phyloP scores from a whole-genome alignment of 2,797 vertebrate species.

The Rhynchonycteris naso region DNA sequence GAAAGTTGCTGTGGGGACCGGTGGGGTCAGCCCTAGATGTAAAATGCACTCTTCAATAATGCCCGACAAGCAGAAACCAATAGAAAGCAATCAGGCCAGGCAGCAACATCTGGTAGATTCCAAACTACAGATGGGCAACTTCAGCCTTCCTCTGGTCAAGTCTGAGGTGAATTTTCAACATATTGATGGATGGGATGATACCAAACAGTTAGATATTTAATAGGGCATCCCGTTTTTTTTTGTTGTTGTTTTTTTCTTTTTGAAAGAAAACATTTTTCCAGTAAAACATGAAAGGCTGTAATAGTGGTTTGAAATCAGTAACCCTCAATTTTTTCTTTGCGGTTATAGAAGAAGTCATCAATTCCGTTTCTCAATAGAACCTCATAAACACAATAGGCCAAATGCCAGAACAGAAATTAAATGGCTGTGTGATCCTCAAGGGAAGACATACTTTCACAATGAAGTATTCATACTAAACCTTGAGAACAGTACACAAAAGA shows the following conservation, averaged over 20 bases:
- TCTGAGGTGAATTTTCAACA: slow-evolving; percentile 21
- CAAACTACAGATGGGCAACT: background rate
- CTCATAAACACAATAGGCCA: slow-evolving; percentile 80
- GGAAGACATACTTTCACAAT: slow-evolving; percentile 80
- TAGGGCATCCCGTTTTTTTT: background rate
- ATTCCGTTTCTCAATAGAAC: slow-evolving; percentile 78
- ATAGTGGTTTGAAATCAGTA: slow-evolving; percentile 80
- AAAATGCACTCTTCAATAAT: background rate
- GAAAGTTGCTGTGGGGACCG: background rate
- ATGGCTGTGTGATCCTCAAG: slow-evolving; percentile 69
- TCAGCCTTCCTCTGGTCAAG: background rate
- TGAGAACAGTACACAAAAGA: slow-evolving; percentile 68
- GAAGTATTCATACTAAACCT: slow-evolving; percentile 79
- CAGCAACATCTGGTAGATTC: background rate
- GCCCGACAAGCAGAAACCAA: background rate
- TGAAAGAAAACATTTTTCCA: slow-evolving; percentile 55
- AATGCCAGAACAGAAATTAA: slow-evolving; percentile 84
- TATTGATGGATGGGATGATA: slow-evolving; percentile 50
- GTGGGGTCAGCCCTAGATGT: no score
- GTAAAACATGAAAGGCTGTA: slow-evolving; percentile 76
- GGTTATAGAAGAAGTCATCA: slow-evolving; percentile 77
- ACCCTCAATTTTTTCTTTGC: slow-evolving; percentile 80
- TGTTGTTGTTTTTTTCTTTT: slow-evolving; percentile 32
- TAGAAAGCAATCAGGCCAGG: background rate
- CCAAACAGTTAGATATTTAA: slow-evolving; percentile 43